phyloP scores from a whole-genome alignment of 2,888 invertebrate species.

The Leistus spinibarbis region DNA sequence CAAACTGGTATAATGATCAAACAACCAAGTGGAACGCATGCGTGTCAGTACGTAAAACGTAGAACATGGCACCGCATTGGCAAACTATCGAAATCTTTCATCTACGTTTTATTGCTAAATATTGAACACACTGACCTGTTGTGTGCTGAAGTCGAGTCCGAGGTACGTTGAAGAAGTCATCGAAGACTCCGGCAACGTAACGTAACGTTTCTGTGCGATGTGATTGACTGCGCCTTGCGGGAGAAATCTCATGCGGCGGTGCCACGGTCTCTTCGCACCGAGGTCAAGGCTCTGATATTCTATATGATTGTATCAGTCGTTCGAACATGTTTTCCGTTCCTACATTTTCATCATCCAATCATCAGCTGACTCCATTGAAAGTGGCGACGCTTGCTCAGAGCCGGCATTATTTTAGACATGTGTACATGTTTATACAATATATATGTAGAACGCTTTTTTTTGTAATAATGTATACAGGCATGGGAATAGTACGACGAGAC shows the following conservation, averaged over 20 bases:
- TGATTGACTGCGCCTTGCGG: neutral
- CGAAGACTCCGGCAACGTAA: conserved; percentile 23
- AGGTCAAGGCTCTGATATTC: conserved; percentile 33
- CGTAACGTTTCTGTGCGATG: neutral
- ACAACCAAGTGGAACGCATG: neutral
- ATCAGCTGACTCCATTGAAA: neutral
- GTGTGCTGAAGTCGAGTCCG: conserved; percentile 86
- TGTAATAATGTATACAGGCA: no score
- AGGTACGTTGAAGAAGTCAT: conserved; percentile 64
- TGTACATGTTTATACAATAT: no score
- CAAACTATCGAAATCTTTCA: conserved; percentile 4
- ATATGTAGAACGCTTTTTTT: no score
- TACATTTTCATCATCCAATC: conserved; percentile 3
- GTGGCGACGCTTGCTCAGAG: no score
- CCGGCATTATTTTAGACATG: no score
- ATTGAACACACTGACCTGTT: conserved; percentile 70
- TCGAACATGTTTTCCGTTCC: conserved; percentile 12
- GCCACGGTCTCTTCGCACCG: conserved; percentile 15
- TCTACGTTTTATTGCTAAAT: conserved; percentile 13
- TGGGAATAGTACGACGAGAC: no score
- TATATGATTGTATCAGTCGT: neutral
- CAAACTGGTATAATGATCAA: neutral
- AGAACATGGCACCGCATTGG: conserved; percentile 18
- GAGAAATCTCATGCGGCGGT: neutral
- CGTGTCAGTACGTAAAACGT: conserved; percentile 4